These are phyloP conservation scores for Heliconius charithonia DNA, from an alignment of 2,888 invertebrate species.

Conservation along the genomic window DNA sequence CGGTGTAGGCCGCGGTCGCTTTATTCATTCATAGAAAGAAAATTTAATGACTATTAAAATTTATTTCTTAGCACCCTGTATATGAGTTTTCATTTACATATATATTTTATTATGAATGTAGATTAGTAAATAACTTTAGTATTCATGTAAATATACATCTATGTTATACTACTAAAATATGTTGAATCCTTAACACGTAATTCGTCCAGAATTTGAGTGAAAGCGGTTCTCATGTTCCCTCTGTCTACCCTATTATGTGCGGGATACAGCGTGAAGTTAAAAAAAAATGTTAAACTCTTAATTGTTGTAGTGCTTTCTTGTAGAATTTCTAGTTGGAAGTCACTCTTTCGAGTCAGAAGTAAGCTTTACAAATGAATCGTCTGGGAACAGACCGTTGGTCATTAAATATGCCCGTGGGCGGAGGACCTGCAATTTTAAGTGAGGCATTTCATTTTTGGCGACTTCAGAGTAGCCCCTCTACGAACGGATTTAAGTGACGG, in stretches of 20 bases:
- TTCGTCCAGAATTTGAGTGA: no score
- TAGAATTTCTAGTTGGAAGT: no score
- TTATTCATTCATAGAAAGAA: slow-evolving; percentile 25
- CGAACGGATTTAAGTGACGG: not conserved
- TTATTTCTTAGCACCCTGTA: not conserved
- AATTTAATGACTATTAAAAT: slow-evolving; percentile 22
- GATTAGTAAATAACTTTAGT: no score
- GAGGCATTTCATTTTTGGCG: slow-evolving; percentile 41
- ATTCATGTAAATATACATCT: no score
- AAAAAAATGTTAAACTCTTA: no score
- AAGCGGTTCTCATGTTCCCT: no score
- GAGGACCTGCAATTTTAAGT: slow-evolving; percentile 36
- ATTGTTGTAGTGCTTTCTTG: no score
- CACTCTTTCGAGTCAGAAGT: not conserved
- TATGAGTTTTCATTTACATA: not conserved
- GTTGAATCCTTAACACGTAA: not conserved
- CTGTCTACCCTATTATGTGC: no score
- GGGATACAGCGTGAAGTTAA: no score
- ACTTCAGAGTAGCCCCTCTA: slow-evolving; percentile 16
- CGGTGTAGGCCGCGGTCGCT: slow-evolving; percentile 21
- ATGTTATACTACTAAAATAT: not conserved
- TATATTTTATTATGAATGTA: no score
- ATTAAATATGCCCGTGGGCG: slow-evolving; percentile 49
- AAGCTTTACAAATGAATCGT: not conserved
- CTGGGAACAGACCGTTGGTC: not conserved